A percentile compares a stretch with the other conserved stretches of the same genome.
These are phyloP conservation scores for Stramonita haemastoma DNA, from an alignment of 2,888 invertebrate species.

Conservation along the genomic window DNA sequence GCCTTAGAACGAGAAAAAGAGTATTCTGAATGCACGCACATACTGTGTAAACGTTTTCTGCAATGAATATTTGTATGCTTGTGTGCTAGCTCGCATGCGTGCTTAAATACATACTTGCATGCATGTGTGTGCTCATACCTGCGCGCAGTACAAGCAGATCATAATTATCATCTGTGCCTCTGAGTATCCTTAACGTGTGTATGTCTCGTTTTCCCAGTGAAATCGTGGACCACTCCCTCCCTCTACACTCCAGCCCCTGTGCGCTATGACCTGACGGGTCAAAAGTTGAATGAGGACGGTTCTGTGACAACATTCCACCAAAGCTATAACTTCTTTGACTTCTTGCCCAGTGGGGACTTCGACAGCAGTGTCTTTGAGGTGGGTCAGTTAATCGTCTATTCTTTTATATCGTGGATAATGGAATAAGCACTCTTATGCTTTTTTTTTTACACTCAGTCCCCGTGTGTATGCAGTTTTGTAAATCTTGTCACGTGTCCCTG, in stretches of 20 bases:
- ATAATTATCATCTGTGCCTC: too few species aligned
- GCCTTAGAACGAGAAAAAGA: too few species aligned
- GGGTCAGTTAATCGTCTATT: neutral
- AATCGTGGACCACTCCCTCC: conserved; percentile 55
- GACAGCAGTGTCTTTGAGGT: conserved; percentile 50
- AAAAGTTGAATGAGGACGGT: conserved; percentile 42
- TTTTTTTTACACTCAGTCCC: too few species aligned
- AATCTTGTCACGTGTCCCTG: too few species aligned
- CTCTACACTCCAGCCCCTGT: conserved; percentile 51
- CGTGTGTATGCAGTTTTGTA: too few species aligned
- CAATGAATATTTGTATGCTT: too few species aligned
- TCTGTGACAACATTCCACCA: conserved; percentile 50
- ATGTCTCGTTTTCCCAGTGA: conserved; percentile 42
- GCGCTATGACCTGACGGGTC: conserved; percentile 52
- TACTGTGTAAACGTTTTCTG: too few species aligned
- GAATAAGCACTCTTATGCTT: too few species aligned
- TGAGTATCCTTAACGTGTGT: too few species aligned
- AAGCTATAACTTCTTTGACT: conserved; percentile 57
- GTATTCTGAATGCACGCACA: too few species aligned
- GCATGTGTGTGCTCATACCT: neutral
- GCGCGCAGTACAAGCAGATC: too few species aligned
- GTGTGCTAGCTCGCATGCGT: neutral
- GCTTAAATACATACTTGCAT: neutral
- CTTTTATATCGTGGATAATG: too few species aligned
- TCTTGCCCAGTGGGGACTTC: conserved; percentile 38